A percentile compares a stretch with the other conserved stretches of the same genome.
These are phyloP conservation scores for Ceyx melanurus DNA, from an alignment of 2,113 vertebrate genomes.

Conservation along the genomic window DNA sequence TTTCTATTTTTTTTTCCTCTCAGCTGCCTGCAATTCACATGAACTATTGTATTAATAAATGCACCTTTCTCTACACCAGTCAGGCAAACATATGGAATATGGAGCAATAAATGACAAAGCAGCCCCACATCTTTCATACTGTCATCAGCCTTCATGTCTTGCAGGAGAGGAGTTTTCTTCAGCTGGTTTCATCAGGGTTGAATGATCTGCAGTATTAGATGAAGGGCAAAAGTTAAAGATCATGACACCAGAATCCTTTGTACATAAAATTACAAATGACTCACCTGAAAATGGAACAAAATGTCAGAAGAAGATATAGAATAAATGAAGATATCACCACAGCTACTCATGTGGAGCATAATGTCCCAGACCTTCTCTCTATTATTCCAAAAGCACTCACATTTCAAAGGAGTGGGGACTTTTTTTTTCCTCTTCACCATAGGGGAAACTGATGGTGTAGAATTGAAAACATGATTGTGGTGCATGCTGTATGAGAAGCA, in stretches of 20 bases:
- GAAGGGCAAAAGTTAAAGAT: slow-evolving; percentile 48
- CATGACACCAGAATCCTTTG: slow-evolving; percentile 1
- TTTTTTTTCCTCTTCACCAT: neutral
- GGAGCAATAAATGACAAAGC: slow-evolving; percentile 30
- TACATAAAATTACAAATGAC: neutral
- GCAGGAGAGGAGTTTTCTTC: slow-evolving; percentile 29
- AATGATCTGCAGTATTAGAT: slow-evolving; percentile 8
- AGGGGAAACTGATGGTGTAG: neutral
- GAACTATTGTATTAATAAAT: slow-evolving; percentile 9
- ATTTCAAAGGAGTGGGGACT: neutral
- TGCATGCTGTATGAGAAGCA: neutral
- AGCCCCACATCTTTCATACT: neutral
- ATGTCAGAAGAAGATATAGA: slow-evolving; percentile 14
- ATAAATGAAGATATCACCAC: slow-evolving; percentile 38
- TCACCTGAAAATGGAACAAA: neutral
- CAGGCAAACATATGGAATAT: neutral
- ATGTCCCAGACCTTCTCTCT: slow-evolving; percentile 24
- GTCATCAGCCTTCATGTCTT: neutral
- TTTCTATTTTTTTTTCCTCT: neutral
- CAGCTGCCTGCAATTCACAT: neutral
- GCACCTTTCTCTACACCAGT: neutral
- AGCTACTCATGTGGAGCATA: slow-evolving; percentile 24
- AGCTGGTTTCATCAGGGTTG: slow-evolving; percentile 1
- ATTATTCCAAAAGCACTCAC: slow-evolving; percentile 26
- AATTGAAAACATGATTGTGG: neutral